Percentiles rank a stretch among this genome's conserved stretches.
phyloP scores from a whole-genome alignment of 2,113 vertebrate species.

The Peromyscus leucopus region DNA sequence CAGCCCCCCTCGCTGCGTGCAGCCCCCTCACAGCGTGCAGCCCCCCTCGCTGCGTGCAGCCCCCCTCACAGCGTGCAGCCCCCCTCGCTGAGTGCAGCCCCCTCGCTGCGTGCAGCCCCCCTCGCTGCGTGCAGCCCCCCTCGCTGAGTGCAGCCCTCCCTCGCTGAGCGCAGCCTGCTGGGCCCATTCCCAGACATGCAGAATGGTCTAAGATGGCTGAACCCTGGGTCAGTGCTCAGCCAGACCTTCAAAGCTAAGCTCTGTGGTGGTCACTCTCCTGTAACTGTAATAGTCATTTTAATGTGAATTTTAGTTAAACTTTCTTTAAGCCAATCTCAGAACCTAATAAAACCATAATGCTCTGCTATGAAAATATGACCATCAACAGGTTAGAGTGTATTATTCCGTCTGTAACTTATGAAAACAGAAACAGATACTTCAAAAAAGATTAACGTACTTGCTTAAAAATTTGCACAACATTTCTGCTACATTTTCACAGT shows the following conservation, averaged over 20 bases:
- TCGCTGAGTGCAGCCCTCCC: too few species aligned
- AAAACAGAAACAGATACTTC: conserved; percentile 22
- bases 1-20: too few species aligned
- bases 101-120: too few species aligned
- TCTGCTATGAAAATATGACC: background rate
- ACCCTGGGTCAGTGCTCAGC: background rate
- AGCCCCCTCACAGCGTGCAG: too few species aligned
- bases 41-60: too few species aligned
- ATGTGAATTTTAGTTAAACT: conserved; percentile 39
- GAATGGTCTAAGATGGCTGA: background rate
- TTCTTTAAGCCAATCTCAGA: background rate
- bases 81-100: too few species aligned
- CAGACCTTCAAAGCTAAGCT: background rate
- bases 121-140: too few species aligned
- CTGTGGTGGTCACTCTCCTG: background rate
- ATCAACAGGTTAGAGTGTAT: conserved; percentile 35
- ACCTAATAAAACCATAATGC: conserved; percentile 3
- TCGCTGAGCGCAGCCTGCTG: background rate
- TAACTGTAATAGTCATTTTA: conserved; percentile 31
- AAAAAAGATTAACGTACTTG: conserved; percentile 88
- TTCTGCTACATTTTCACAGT: conserved; percentile 96
- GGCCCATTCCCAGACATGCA: background rate
- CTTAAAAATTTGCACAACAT: conserved; percentile 97
- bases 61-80: too few species aligned
- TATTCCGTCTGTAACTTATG: background rate